Conservation (phyloP, 2,888 invertebrate genomes). For the Drosophila heteroneura region DNA sequence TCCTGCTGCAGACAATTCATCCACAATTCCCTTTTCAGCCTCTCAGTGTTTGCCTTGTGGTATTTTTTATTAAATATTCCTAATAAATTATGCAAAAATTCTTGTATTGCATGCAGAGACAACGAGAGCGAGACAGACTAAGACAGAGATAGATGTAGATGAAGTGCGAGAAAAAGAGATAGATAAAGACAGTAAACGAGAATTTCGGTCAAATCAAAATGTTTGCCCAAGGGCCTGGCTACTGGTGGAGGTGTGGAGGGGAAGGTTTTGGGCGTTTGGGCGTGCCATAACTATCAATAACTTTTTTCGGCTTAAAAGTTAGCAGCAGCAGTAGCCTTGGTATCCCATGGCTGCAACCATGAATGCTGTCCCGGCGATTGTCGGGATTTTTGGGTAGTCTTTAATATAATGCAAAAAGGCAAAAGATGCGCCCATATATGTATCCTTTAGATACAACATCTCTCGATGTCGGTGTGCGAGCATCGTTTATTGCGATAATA, state of each 20-base stretch:
- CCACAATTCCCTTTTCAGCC: slow-evolving; percentile 53
- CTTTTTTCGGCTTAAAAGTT: slow-evolving; percentile 53
- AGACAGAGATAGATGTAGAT: slow-evolving; percentile 1
- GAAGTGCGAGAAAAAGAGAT: not conserved
- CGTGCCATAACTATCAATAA: slow-evolving; percentile 76
- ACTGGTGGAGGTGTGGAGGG: not conserved
- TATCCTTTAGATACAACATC: slow-evolving; percentile 41
- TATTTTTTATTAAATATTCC: slow-evolving; percentile 80
- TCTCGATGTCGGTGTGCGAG: slow-evolving; percentile 11
- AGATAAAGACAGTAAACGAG: slow-evolving; percentile 6
- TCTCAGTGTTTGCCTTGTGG: slow-evolving; percentile 71
- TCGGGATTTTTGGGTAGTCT: slow-evolving; percentile 22
- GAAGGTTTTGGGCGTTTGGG: slow-evolving; percentile 43
- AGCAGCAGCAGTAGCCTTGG: slow-evolving; percentile 19
- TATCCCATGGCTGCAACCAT: slow-evolving; percentile 33
- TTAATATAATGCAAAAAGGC: slow-evolving; percentile 60
- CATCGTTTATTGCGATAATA: slow-evolving; percentile 67
- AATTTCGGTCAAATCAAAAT: slow-evolving; percentile 69
- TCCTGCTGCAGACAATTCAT: slow-evolving; percentile 15
- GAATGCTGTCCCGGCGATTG: slow-evolving; percentile 25
- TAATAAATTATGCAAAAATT: slow-evolving; percentile 80
- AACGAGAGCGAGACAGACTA: slow-evolving; percentile 9
- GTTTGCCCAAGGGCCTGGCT: slow-evolving; percentile 41
- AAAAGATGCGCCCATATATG: slow-evolving; percentile 57
- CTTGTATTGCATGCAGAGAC: slow-evolving; percentile 64